Evolutionary conservation across 35 echinoderm and acorn worm species (phyloP).

Genomic region (Ptychodera flava): DNA sequence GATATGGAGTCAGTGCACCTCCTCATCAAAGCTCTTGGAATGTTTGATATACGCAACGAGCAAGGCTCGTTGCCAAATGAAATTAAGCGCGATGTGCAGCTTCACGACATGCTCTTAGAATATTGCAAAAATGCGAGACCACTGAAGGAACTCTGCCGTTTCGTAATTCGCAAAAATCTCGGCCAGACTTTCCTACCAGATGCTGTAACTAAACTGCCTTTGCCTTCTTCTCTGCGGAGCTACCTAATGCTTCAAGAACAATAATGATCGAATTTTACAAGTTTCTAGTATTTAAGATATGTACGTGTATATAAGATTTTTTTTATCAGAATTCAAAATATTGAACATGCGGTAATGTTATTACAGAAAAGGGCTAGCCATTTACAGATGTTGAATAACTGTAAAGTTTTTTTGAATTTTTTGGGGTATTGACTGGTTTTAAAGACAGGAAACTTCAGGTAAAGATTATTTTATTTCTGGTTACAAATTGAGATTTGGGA

Average conservation of each 20-base stretch:
- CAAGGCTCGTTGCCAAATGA: conserved; percentile 39
- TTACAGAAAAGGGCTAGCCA: no score
- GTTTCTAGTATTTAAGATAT: no score
- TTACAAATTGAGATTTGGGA: no score
- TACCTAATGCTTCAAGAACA: conserved; percentile 51
- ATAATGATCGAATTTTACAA: not conserved
- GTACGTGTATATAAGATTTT: no score
- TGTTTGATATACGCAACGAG: conserved; percentile 48
- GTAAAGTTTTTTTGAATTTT: no score
- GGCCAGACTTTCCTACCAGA: conserved; percentile 33
- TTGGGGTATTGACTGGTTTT: no score
- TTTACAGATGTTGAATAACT: no score
- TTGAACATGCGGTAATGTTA: no score
- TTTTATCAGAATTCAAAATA: no score
- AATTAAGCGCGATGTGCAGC: conserved; percentile 48
- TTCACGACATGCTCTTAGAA: conserved; percentile 46
- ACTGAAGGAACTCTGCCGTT: conserved; percentile 77
- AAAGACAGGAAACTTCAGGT: no score
- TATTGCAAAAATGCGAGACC: conserved; percentile 32
- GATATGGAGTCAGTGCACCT: conserved; percentile 54
- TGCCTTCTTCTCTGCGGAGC: conserved; percentile 58
- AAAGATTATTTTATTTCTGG: no score
- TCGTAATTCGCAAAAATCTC: conserved; percentile 49
- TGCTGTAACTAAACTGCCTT: conserved; percentile 48
- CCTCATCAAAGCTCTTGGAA: conserved; percentile 50